Conservation (phyloP, 2,113 vertebrate genomes). For the Microtus pennsylvanicus region DNA sequence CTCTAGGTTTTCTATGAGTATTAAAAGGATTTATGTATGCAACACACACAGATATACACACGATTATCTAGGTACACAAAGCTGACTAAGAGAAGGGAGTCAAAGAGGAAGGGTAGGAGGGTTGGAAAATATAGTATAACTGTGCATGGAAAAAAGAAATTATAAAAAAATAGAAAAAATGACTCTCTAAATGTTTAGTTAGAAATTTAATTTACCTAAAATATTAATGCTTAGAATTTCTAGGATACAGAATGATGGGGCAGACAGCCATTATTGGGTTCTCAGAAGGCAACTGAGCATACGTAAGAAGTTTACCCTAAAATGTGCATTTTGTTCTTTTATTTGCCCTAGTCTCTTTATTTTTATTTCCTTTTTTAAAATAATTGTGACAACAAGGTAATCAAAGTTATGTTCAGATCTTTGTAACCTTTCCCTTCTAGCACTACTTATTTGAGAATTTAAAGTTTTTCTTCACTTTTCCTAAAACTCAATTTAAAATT, state of each 20-base stretch:
- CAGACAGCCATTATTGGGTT: neutral
- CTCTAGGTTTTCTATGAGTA: no score
- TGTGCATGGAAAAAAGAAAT: neutral
- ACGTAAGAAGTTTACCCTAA: neutral
- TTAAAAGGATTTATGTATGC: neutral
- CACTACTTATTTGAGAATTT: neutral
- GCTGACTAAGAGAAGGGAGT: neutral
- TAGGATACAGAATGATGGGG: neutral
- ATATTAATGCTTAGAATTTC: slow-evolving; percentile 1
- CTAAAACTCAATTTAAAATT: neutral
- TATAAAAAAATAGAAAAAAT: neutral
- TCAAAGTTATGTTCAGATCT: neutral
- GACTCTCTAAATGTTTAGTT: neutral
- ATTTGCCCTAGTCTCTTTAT: neutral
- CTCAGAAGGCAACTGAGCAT: neutral
- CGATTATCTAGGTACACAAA: neutral
- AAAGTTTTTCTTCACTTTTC: neutral
- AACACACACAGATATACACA: neutral
- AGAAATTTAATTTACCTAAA: neutral
- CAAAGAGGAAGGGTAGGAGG: neutral
- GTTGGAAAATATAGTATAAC: neutral
- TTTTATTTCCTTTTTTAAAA: neutral
- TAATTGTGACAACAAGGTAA: neutral
- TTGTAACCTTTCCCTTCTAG: neutral
- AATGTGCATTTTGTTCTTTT: neutral